These are phyloP conservation scores for Syngnathus scovelli DNA, from an alignment of 2,113 vertebrate species.

Conservation along the genomic window DNA sequence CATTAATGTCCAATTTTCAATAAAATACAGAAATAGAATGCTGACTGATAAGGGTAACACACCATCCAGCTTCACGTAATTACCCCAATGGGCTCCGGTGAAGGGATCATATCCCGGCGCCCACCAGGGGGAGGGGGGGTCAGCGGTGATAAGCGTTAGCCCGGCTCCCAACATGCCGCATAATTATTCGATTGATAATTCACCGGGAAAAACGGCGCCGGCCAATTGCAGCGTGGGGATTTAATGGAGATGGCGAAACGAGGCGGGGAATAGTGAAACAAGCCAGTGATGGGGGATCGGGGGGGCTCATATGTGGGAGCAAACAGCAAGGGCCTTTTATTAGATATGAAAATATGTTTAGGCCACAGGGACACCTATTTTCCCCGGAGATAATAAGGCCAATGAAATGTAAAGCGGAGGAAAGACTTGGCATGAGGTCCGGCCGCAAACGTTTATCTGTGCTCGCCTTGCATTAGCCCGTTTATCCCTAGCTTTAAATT, in stretches of 20 bases:
- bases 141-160: conserved; percentile 70
- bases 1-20: conserved; percentile 76
- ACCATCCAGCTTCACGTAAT: conserved; percentile 72
- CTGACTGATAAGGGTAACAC: conserved; percentile 68
- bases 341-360: conserved; percentile 73
- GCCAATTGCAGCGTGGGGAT: conserved; percentile 68
- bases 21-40: conserved; percentile 72
- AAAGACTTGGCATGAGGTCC: conserved; percentile 67
- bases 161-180: conserved; percentile 69
- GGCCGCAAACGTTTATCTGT: conserved; percentile 72
- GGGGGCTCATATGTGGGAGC: conserved; percentile 30
- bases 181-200: conserved; percentile 85
- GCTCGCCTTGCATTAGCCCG: conserved; percentile 71
- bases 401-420: conserved; percentile 74
- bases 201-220: conserved; percentile 65
- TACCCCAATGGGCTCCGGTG: conserved; percentile 71
- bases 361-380: conserved; percentile 73
- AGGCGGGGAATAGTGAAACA: conserved; percentile 47
- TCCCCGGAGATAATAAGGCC: conserved; percentile 73
- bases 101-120: conserved; percentile 70
- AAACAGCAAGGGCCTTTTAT: conserved; percentile 69
- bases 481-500: conserved; percentile 74
- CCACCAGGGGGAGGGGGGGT: conserved; percentile 54
- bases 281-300: conserved; percentile 26
- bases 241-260: conserved; percentile 67